Percentiles rank a stretch among this genome's conserved stretches.
Evolutionary conservation across 2,888 invertebrate species (phyloP).

Genomic region (Dendrolimus houi): DNA sequence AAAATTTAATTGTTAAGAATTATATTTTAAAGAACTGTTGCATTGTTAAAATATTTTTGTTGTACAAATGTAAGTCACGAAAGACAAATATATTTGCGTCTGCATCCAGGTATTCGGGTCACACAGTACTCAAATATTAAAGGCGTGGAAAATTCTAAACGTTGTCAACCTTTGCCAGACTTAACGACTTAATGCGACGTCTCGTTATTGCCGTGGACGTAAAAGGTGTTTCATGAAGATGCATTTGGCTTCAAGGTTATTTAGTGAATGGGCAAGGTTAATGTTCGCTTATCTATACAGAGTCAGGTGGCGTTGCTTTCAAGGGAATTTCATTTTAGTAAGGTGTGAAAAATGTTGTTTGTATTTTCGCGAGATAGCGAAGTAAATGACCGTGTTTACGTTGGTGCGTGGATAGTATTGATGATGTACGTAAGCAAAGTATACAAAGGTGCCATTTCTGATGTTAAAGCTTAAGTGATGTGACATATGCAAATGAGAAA

Average conservation of each 20-base stretch:
- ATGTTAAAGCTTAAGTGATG: no score
- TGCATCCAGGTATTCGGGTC: background rate
- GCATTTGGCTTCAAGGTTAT: background rate
- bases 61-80: background rate
- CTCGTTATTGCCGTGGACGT: slow-evolving; percentile 35
- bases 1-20: no score
- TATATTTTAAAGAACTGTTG: no score
- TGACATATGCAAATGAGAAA: no score
- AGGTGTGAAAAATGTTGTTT: background rate
- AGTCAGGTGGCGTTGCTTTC: background rate
- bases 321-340: background rate
- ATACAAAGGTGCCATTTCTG: no score
- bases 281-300: background rate
- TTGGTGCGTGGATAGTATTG: background rate
- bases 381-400: background rate
- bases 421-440: background rate
- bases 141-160: background rate
- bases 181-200: slow-evolving; percentile 59
- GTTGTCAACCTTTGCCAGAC: slow-evolving; percentile 29
- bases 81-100: background rate
- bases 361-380: background rate
- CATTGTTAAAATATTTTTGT: no score
- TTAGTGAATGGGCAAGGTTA: background rate
- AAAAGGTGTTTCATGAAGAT: slow-evolving; percentile 5
- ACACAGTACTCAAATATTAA: slow-evolving; percentile 5